phyloP scores from a whole-genome alignment of 23 tunicate genomes.

The Halocynthia aurantium region DNA sequence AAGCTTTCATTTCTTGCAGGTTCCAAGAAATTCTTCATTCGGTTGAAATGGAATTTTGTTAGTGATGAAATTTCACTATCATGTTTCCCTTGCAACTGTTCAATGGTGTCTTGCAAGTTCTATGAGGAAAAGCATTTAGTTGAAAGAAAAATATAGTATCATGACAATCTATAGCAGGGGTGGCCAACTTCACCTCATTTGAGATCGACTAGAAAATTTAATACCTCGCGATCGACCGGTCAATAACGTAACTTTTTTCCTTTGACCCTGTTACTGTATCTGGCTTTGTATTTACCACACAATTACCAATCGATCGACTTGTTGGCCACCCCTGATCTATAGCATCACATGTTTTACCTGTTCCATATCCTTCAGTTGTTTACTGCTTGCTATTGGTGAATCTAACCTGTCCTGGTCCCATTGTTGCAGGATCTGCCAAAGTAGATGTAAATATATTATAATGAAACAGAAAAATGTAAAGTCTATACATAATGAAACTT shows the following conservation, averaged over 20 bases:
- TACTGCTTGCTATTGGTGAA: not conserved
- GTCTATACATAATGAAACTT: not conserved
- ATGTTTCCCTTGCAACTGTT: slow-evolving; percentile 30
- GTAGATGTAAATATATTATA: not conserved
- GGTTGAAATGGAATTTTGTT: slow-evolving; percentile 24
- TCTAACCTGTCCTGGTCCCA: slow-evolving; percentile 1
- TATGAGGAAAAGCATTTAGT: not conserved
- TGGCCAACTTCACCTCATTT: no score
- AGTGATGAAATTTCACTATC: slow-evolving; percentile 24
- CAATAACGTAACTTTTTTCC: no score
- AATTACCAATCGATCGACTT: no score
- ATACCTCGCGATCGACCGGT: no score
- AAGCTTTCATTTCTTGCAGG: slow-evolving; percentile 1
- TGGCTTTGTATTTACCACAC: no score
- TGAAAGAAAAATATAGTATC: not conserved
- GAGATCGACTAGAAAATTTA: no score
- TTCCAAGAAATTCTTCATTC: slow-evolving; percentile 31
- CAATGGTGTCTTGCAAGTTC: slow-evolving; percentile 35
- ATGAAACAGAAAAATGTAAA: not conserved
- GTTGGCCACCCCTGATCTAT: no score
- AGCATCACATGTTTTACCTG: no score
- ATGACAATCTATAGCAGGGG: no score
- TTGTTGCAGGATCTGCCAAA: not conserved
- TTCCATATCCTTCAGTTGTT: no score
- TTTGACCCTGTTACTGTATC: no score